These are phyloP conservation scores for Hyles lineata DNA, from an alignment of 2,888 invertebrate species.

Conservation along the genomic window DNA sequence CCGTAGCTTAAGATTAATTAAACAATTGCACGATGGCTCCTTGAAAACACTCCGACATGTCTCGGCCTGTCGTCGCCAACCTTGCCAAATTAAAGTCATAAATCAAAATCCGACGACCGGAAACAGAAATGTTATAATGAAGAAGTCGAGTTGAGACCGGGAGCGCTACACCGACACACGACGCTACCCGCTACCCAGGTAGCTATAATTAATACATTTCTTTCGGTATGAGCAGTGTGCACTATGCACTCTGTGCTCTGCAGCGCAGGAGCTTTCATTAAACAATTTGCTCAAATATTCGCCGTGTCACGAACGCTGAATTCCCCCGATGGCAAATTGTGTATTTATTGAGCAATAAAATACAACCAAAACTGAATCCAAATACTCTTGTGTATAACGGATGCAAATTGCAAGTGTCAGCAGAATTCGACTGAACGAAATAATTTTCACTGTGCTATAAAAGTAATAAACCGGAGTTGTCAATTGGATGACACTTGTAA, in stretches of 20 bases:
- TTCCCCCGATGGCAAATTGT: slow-evolving; percentile 18
- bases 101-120: slow-evolving; percentile 81
- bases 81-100: slow-evolving; percentile 84
- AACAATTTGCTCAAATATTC: slow-evolving; percentile 12
- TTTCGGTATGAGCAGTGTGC: slow-evolving; percentile 46
- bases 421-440: slow-evolving; percentile 47
- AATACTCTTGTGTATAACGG: slow-evolving; percentile 43
- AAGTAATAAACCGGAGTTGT: slow-evolving; percentile 60
- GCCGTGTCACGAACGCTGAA: not conserved
- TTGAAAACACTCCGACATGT: slow-evolving; percentile 85
- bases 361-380: slow-evolving; percentile 13
- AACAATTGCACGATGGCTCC: slow-evolving; percentile 84
- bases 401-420: slow-evolving; percentile 57
- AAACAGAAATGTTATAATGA: slow-evolving; percentile 81
- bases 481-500: slow-evolving; percentile 59
- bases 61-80: slow-evolving; percentile 83
- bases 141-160: slow-evolving; percentile 64
- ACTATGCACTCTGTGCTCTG: slow-evolving; percentile 26
- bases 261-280: slow-evolving; percentile 33
- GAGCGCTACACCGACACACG: not conserved
- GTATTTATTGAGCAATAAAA: slow-evolving; percentile 26
- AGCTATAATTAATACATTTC: slow-evolving; percentile 44
- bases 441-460: slow-evolving; percentile 53
- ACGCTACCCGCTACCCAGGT: not conserved
- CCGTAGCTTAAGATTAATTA: slow-evolving; percentile 82